Base-by-base conservation (phyloP, 2,888 invertebrate species). In the Aleiodes testaceus region DNA sequence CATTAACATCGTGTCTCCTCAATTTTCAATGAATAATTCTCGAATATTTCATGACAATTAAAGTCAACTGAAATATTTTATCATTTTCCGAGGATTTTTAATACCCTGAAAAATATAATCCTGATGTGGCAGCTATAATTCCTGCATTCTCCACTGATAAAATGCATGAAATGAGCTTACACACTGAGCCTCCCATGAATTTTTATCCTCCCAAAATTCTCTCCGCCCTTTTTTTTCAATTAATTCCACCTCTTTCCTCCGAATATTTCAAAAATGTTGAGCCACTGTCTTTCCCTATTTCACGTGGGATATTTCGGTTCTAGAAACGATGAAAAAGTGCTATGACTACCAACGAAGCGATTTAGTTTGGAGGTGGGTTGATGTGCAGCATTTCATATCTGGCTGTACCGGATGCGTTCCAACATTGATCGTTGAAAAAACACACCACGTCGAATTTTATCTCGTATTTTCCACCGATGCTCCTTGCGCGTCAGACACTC, bases 351-450 rank as follows among this genome's bases (percentile, higher is more conserved):
- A 59, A 59, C 59, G 42, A 59, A 36, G 59, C 59, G 42, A 59
- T 59, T 59, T 59, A 59, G 36, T 59, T 42, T 30, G 36, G 59
- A 59, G 20, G 59, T 30, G 36, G 11, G 59, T 36, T 59, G 59
- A 59, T 42, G 59, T 36, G 59, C 59, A 36, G 59, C 42, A 59
- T 59, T 59, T 59, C 59, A 59, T 59, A 59, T 59, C 59, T 59
- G 36, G 16, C 36, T 59, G 59, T 59, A 59, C 42, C 26, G 59
- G 36, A 59, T 59, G 59, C 59, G 42, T 59, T 16, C 36, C 59
- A 59, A 59, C 59, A 59, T 59, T 42, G 59, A 59, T 59, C 59
- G 59, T 42, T 26, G 16, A 16, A 42, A 59, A 59, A 36, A 20
- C 30, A 55, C 36, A 36, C 16, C 1, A 59, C 59, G 59, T 68